Percentiles rank a stretch among this genome's conserved stretches.
phyloP scores from a whole-genome alignment of 2,797 vertebrate species.

The Aeoliscus strigatus region DNA sequence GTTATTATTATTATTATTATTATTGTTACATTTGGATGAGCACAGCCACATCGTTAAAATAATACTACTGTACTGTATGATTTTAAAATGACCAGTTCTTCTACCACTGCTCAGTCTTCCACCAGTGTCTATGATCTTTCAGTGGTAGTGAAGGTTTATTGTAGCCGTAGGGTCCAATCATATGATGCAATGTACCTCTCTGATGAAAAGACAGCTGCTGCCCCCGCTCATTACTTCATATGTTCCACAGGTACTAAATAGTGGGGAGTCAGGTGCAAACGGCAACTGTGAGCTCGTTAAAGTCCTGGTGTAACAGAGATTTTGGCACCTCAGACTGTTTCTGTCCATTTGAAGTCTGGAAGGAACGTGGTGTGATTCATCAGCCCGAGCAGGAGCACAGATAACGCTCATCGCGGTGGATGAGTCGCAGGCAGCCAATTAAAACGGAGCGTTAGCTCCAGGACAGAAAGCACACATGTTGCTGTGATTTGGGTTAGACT shows the following conservation, averaged over 20 bases:
- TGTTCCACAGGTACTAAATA: slow-evolving; percentile 57
- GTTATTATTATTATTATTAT: no score
- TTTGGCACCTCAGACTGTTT: slow-evolving; percentile 48
- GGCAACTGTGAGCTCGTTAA: slow-evolving; percentile 58
- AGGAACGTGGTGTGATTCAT: slow-evolving; percentile 38
- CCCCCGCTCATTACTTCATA: slow-evolving; percentile 41
- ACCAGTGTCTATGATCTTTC: slow-evolving; percentile 18
- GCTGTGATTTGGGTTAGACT: slow-evolving; percentile 7
- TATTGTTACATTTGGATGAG: no score
- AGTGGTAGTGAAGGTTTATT: slow-evolving; percentile 11
- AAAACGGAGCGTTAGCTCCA: slow-evolving; percentile 24
- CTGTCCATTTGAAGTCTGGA: slow-evolving; percentile 59
- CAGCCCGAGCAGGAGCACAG: slow-evolving; percentile 36
- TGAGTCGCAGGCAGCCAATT: slow-evolving; percentile 33
- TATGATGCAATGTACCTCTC: slow-evolving; percentile 41
- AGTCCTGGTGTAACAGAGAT: slow-evolving; percentile 22
- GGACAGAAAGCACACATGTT: not conserved
- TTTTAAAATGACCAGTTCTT: slow-evolving; percentile 11
- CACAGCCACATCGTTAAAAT: no score
- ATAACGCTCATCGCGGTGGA: slow-evolving; percentile 17
- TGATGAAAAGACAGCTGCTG: slow-evolving; percentile 43
- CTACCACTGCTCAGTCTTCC: slow-evolving; percentile 7
- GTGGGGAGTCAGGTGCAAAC: slow-evolving; percentile 39
- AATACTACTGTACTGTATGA: slow-evolving; percentile 8
- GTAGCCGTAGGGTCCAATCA: slow-evolving; percentile 31